phyloP scores from a whole-genome alignment of 2,113 vertebrate genomes.

The Anthoscopus minutus region DNA sequence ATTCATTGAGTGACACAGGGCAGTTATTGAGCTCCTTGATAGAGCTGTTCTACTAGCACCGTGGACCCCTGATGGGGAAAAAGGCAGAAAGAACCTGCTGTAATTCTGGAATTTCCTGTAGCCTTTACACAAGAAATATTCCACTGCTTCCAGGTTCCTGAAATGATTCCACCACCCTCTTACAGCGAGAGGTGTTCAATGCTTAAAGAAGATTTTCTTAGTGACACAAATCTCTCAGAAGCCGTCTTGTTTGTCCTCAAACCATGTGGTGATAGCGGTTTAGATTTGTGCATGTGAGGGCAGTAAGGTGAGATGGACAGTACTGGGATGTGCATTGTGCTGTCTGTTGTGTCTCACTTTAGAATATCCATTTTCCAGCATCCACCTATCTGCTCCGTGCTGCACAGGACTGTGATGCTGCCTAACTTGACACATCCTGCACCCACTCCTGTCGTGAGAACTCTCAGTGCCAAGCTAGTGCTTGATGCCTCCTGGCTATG shows the following conservation, averaged over 20 bases:
- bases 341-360: background rate
- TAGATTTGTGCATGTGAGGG: background rate
- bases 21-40: background rate
- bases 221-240: background rate
- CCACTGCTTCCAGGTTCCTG: background rate
- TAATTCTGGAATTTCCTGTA: background rate
- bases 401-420: background rate
- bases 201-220: background rate
- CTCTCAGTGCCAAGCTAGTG: background rate
- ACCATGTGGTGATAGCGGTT: background rate
- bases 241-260: background rate
- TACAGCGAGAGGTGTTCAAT: fast-evolving
- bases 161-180: background rate
- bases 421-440: background rate
- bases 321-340: background rate
- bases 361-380: background rate
- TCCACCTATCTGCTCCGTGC: background rate
- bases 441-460: background rate
- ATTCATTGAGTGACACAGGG: fast-evolving
- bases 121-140: background rate
- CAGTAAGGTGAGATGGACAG: background rate
- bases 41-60: background rate
- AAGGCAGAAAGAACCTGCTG: background rate
- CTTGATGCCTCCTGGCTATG: background rate
- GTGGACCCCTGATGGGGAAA: background rate